Percentiles rank a stretch among this genome's conserved stretches.
Conservation (phyloP, 2,113 vertebrate genomes). For the Cheirogaleus medius region DNA sequence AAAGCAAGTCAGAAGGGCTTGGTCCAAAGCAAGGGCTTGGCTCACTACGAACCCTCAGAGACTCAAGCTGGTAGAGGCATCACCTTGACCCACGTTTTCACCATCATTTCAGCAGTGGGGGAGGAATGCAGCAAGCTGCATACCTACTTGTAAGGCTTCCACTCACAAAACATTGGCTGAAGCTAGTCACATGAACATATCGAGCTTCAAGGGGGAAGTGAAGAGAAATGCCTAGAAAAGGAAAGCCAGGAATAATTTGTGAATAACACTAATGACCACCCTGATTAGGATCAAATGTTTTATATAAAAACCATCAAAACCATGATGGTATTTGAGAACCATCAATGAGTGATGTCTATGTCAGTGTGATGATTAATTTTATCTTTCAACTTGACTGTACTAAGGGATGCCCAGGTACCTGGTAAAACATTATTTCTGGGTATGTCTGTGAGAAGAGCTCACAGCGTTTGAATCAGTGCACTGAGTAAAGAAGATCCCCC, state of each 20-base stretch:
- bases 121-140: neutral
- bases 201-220: neutral
- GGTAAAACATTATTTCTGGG: neutral
- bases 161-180: neutral
- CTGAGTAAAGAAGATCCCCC: neutral
- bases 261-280: neutral
- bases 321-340: neutral
- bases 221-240: neutral
- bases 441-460: too few relatives aligned
- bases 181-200: neutral
- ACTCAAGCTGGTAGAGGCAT: neutral
- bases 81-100: neutral
- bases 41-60: neutral
- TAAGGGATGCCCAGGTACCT: neutral
- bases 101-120: neutral
- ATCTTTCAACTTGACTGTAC: neutral
- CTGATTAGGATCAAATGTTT: neutral
- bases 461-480: neutral
- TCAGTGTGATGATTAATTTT: neutral
- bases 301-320: neutral
- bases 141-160: neutral
- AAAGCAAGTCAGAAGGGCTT: neutral
- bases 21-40: too few relatives aligned
- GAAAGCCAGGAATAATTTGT: neutral
- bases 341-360: neutral